These are phyloP conservation scores for Chaetophractus vellerosus DNA, from an alignment of 2,797 vertebrate genomes.

Conservation along the genomic window DNA sequence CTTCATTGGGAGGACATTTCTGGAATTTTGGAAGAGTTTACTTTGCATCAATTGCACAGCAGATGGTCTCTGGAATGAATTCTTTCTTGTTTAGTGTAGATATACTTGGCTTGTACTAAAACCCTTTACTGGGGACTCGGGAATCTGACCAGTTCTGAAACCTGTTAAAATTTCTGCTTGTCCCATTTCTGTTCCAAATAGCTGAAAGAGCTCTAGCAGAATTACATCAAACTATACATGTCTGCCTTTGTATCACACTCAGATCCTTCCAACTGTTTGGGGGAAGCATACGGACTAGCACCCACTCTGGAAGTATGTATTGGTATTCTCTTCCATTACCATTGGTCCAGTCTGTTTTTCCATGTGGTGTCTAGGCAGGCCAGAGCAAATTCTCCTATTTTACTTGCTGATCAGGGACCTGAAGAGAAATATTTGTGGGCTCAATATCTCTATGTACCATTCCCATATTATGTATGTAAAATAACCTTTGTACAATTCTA, in stretches of 20 bases:
- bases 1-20: conserved; percentile 93
- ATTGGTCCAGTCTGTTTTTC: conserved; percentile 88
- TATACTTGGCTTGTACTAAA: conserved; percentile 93
- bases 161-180: conserved; percentile 91
- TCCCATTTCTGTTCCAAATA: conserved; percentile 99
- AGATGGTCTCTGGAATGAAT: conserved; percentile 92
- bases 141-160: conserved; percentile 92
- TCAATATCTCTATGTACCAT: conserved; percentile 75
- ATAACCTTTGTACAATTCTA: too few species aligned
- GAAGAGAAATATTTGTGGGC: conserved; percentile 98
- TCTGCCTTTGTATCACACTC: conserved; percentile 98
- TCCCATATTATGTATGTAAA: too few species aligned
- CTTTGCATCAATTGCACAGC: conserved; percentile 94
- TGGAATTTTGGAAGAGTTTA: conserved; percentile 93
- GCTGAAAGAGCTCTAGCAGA: conserved; percentile 97
- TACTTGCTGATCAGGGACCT: conserved; percentile 94
- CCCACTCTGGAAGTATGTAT: conserved; percentile 96
- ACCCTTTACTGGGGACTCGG: conserved; percentile 90
- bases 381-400: conserved; percentile 99
- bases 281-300: conserved; percentile 98
- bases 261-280: conserved; percentile 96
- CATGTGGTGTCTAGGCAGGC: conserved; percentile 94
- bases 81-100: conserved; percentile 92
- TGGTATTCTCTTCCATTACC: conserved; percentile 87
- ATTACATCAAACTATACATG: conserved; percentile 97